A percentile compares a stretch with the other conserved stretches of the same genome.
phyloP scores from a whole-genome alignment of 92 coral and sea anemone genomes.

The Micromussa lordhowensis region DNA sequence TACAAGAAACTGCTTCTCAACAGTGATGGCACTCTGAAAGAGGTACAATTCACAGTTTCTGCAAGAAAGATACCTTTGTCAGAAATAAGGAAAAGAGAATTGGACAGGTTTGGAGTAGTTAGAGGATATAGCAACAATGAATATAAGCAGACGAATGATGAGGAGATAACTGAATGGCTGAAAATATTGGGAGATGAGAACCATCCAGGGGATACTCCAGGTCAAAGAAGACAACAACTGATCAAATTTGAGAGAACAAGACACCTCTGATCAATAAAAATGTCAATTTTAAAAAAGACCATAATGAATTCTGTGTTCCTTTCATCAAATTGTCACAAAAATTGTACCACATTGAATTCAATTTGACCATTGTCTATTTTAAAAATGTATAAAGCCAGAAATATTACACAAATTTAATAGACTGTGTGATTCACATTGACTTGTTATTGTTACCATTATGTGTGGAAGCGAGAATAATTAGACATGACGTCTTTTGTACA shows the following conservation, averaged over 20 bases:
- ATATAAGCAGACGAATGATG: conserved; percentile 14
- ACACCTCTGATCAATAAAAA: neutral
- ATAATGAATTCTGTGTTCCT: too few relatives aligned
- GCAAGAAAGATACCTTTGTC: conserved; percentile 4
- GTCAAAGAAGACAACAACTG: conserved; percentile 19
- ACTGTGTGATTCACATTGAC: too few relatives aligned
- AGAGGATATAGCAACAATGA: neutral
- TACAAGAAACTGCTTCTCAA: neutral
- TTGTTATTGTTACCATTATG: too few relatives aligned
- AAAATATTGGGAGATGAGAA: neutral
- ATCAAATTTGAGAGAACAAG: conserved; percentile 41
- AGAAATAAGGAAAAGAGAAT: conserved; percentile 7
- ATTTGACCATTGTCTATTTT: too few relatives aligned
- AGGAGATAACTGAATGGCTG: conserved; percentile 6
- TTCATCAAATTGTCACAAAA: too few relatives aligned
- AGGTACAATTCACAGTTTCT: neutral
- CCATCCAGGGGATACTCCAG: neutral
- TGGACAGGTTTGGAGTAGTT: conserved; percentile 16
- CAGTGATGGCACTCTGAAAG: neutral
- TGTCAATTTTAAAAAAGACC: too few relatives aligned
- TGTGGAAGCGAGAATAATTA: too few relatives aligned
- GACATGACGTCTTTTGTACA: too few relatives aligned
- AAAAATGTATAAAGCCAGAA: too few relatives aligned
- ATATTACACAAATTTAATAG: too few relatives aligned
- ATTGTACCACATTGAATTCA: too few relatives aligned